Evolutionary conservation across 2,888 invertebrate species (phyloP).

Genomic region (Sussaba pulchella): DNA sequence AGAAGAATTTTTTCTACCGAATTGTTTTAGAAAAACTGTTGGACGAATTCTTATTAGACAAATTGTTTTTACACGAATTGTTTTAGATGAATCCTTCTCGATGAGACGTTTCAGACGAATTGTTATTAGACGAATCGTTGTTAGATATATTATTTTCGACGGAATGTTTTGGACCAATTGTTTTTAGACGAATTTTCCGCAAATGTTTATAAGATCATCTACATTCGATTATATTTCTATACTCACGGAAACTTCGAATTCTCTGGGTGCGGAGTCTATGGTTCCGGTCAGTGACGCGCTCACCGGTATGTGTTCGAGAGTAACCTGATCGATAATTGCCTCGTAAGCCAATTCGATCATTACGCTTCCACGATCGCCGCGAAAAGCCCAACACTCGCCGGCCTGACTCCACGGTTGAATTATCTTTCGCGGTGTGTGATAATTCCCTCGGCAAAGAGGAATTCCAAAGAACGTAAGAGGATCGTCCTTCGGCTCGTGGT

Average conservation of each 20-base stretch:
- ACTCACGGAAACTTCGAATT: constrained; percentile 82
- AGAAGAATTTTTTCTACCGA: too few relatives aligned
- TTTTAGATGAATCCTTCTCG: too few relatives aligned
- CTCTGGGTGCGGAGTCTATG: constrained; percentile 86
- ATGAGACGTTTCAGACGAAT: too few relatives aligned
- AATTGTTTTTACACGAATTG: not conserved
- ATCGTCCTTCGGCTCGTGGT: constrained; percentile 64
- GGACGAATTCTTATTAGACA: constrained; percentile 12
- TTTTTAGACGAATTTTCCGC: too few relatives aligned
- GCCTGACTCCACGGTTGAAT: constrained; percentile 81
- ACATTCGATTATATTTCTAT: too few relatives aligned
- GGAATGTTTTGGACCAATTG: too few relatives aligned
- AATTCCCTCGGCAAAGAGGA: constrained; percentile 75
- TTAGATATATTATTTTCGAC: not conserved
- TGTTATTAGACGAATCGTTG: constrained; percentile 13
- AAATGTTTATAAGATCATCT: too few relatives aligned
- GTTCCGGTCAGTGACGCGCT: constrained; percentile 85
- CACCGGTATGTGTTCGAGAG: constrained; percentile 86
- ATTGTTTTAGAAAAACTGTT: constrained; percentile 24
- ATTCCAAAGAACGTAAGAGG: constrained; percentile 75
- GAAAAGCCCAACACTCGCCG: constrained; percentile 88
- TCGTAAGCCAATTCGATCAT: constrained; percentile 78
- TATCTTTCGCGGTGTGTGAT: constrained; percentile 78
- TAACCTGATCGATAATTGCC: constrained; percentile 85
- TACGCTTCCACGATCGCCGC: constrained; percentile 84